Percentiles rank a stretch among this genome's conserved stretches.
Conservation (phyloP, 2,888 invertebrate genomes). For the Drosophila barbarae region DNA sequence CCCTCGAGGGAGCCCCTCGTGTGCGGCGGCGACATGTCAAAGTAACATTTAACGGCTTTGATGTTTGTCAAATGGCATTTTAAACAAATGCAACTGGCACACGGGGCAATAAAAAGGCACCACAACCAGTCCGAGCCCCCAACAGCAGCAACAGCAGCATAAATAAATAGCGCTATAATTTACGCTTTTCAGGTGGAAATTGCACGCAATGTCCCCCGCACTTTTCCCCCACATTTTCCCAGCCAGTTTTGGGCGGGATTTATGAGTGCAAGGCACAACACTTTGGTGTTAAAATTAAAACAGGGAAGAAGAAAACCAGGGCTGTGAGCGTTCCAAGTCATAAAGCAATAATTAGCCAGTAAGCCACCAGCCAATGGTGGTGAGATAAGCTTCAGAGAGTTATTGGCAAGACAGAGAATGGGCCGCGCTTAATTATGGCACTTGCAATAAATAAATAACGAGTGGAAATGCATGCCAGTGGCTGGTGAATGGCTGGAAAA, state of each 20-base stretch:
- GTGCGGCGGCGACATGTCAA: slow-evolving; percentile 32
- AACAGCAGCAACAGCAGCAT: background rate
- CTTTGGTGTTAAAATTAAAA: slow-evolving; percentile 3
- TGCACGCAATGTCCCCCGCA: slow-evolving; percentile 43
- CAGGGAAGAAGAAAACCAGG: background rate
- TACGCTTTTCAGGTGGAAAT: slow-evolving; percentile 49
- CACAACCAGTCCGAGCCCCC: too few relatives aligned
- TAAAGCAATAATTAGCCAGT: slow-evolving; percentile 40
- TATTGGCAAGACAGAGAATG: slow-evolving; percentile 18
- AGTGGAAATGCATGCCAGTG: slow-evolving; percentile 48
- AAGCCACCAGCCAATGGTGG: slow-evolving; percentile 8
- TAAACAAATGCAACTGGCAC: slow-evolving; percentile 29
- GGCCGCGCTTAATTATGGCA: slow-evolving; percentile 25
- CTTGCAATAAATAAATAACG: slow-evolving; percentile 18
- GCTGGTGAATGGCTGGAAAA: slow-evolving; percentile 54
- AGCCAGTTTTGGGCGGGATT: slow-evolving; percentile 49
- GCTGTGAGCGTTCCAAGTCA: slow-evolving; percentile 23
- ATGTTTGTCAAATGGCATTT: slow-evolving; percentile 34
- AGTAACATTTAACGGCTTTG: slow-evolving; percentile 38
- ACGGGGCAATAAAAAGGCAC: slow-evolving; percentile 15
- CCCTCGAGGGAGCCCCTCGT: background rate
- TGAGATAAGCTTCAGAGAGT: slow-evolving; percentile 14
- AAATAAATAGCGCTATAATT: slow-evolving; percentile 36
- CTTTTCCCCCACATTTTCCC: slow-evolving; percentile 12
- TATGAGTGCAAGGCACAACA: slow-evolving; percentile 40